Conservation (phyloP, 2,888 invertebrate species). For the Hypselothyrea guttata region DNA sequence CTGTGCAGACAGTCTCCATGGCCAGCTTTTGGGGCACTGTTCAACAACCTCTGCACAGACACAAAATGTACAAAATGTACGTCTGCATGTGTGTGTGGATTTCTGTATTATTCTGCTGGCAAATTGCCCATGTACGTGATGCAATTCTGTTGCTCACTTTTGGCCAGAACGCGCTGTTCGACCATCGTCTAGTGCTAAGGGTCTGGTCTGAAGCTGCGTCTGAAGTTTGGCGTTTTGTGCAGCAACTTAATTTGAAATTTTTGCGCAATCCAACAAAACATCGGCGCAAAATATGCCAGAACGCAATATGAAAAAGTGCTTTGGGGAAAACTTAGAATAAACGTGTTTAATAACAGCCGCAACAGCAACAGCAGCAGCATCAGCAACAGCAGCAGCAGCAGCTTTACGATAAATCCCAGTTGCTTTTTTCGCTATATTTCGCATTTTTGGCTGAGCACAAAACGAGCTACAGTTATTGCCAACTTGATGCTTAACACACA, state of each 20-base stretch:
- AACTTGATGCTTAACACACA: conserved; percentile 29
- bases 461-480: conserved; percentile 39
- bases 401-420: conserved; percentile 42
- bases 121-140: conserved; percentile 79
- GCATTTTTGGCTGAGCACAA: conserved; percentile 9
- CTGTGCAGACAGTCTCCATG: conserved; percentile 40
- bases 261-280: conserved; percentile 76
- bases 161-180: conserved; percentile 39
- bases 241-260: conserved; percentile 80
- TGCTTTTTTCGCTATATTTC: conserved; percentile 36
- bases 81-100: conserved; percentile 33
- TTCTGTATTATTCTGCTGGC: conserved; percentile 74
- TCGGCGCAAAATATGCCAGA: conserved; percentile 69
- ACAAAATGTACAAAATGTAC: conserved; percentile 30
- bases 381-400: conserved; percentile 2
- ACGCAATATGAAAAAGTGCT: conserved; percentile 73
- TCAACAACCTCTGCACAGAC: conserved; percentile 48
- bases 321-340: conserved; percentile 76
- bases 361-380: conserved; percentile 21
- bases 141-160: conserved; percentile 78
- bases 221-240: conserved; percentile 32
- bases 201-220: not conserved
- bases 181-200: conserved; percentile 7
- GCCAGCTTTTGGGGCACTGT: conserved; percentile 52
- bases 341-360: conserved; percentile 73